Evolutionary conservation across 2,797 vertebrate genomes (phyloP), one percentile per base, ranked within the genome.

Genomic region (Chaetodon trifasciatus): DNA sequence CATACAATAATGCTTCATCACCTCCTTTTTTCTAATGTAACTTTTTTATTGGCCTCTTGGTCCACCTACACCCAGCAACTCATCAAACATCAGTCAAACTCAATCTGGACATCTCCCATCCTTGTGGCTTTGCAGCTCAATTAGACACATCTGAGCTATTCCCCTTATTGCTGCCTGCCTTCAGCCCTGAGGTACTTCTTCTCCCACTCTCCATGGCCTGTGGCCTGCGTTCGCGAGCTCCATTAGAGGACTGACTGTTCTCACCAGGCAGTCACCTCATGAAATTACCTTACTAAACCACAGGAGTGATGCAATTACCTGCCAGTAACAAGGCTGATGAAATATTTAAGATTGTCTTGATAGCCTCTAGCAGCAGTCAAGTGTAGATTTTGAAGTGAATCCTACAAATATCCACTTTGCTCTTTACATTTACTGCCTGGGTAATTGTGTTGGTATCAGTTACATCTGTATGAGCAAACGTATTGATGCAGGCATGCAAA

Each of bases 201-300:
- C 71, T 79, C 58, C 53, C 7, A 12, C 57, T 65, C 70, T 37
- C 19, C 47, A 8, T 44, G 73, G 61, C 61, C 75, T 68, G 60
- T 53, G 56, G 62, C 69, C 53, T 32, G 32, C 69, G 46, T 40
- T 50, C 53, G 42, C n/a, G 19, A 60, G 76, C 65, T 83, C 61
- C 71, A 82, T 82, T 68, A 80, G 49, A 71, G 58, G 28, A 73
- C 65, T 46, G 70, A 21, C 62, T 58, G 21, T 65, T 61, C 42
- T 77, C 70, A 64, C 40, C 40, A 66, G 65, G n/a, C 44, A 61
- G 64, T 60, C 78, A 74, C 58, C 70, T 69, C 42, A 40, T 82
- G 68, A 74, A 88, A 87, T 87, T 28, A 85, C 56, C 72, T 60
- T n/a, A 62, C 63, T 60, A 53, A 82, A 85, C 72, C 82, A 77